Base-by-base conservation (phyloP, 2,797 vertebrate species). In the Rallus crepitans region DNA sequence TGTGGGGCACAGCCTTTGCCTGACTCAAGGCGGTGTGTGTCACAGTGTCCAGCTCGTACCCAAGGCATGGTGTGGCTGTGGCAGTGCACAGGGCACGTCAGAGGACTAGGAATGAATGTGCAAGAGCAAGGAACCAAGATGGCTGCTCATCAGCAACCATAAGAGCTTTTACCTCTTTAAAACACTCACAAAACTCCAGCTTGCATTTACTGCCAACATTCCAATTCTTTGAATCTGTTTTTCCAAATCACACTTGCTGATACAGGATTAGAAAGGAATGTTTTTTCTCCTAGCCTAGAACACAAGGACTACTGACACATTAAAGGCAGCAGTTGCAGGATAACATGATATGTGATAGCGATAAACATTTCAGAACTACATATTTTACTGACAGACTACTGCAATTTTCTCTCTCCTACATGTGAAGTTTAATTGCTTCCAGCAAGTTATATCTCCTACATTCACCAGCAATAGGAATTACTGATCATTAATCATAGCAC, bases 11-110 rank as follows among this genome's bases (percentile, higher is more conserved):
- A 94, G 50, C 37, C 50, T 89, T 56, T 56, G 17, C 69, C 21
- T 71, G 89, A 28, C 19, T 7, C 16, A 14, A 39, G 30, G 35
- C 33, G 56, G n/a, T 0, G 9, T 0, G 9, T 56, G 65, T 57
- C 59, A 42, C 33, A 61, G 63, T 8, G 1, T 5, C 27, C 47
- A 37, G 27, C 19, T 55, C 40, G 28, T 60, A 55, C 23, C 4
- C 20, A 39, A 14, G 65, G 68, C 69, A 63, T 0, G 0, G 21
- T 8, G n/a, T 37, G 14, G 45, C 8, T 71, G 33, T 0, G 3
- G 35, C 3, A 23, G 8, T 8, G 13, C 42, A 31, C 18, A 53
- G 35, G 5, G 59, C 50, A 87, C 40, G 37, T 37, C 33, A 69
- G 37, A 70, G 56, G 11, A 61, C 5, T 9, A 8, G 40, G 31